These are phyloP conservation scores for Sylvilagus bachmani DNA, from an alignment of 2,113 vertebrate species.

Conservation along the genomic window DNA sequence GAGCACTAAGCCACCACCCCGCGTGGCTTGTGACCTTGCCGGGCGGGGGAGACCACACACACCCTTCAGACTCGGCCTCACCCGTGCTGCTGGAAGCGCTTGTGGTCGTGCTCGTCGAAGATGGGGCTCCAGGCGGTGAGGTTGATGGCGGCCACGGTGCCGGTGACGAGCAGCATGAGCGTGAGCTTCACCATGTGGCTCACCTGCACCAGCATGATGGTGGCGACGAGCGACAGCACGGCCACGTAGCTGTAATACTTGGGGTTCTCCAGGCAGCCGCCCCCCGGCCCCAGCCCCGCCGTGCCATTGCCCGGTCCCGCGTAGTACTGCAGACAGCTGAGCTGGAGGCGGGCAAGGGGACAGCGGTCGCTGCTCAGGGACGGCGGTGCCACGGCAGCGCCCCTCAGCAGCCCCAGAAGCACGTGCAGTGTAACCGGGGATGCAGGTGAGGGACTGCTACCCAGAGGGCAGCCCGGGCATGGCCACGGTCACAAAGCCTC, in stretches of 20 bases:
- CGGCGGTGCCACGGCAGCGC: fast-evolving
- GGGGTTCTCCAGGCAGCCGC: constrained; percentile 92
- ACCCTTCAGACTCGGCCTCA: constrained; percentile 82
- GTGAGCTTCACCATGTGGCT: constrained; percentile 97
- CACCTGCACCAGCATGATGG: constrained; percentile 96
- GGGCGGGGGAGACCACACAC: background rate
- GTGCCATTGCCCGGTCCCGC: constrained; percentile 85
- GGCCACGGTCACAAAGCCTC: no score
- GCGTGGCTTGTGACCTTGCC: background rate
- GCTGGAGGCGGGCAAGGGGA: constrained; percentile 83
- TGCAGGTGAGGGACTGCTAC: background rate
- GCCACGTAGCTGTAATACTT: constrained; percentile 96
- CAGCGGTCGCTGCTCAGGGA: background rate
- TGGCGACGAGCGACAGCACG: constrained; percentile 93
- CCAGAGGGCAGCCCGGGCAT: background rate
- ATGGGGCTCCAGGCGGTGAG: constrained; percentile 94
- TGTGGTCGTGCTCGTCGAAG: constrained; percentile 93
- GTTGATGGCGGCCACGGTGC: constrained; percentile 91
- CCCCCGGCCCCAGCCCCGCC: fast-evolving
- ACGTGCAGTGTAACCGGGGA: background rate
- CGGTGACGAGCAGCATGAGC: constrained; percentile 94
- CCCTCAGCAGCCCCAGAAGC: background rate
- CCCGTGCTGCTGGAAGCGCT: constrained; percentile 89
- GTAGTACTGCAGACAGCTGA: constrained; percentile 92
- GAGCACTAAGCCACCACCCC: background rate